Evolutionary conservation across 2,797 vertebrate species (phyloP), one percentile per base, ranked within the genome.

Genomic region (Remorina albescens): DNA sequence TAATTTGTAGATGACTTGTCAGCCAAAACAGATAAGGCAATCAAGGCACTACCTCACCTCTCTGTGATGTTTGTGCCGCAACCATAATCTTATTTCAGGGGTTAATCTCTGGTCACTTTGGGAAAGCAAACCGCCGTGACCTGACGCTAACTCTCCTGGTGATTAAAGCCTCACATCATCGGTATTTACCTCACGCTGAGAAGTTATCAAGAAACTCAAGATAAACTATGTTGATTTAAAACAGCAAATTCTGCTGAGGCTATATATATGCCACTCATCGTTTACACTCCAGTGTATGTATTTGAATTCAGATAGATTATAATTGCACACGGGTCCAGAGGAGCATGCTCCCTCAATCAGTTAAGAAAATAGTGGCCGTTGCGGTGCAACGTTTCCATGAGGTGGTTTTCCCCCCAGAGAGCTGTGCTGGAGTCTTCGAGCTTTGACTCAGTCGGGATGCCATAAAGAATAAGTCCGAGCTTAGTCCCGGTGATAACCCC

Each of bases 21-120:
- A 26, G 57, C 41, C 72, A 58, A 62, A 74, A 72, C 61, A 76
- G 83, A 84, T 80, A 59, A 78, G 19, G 23, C 59, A 71, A 78
- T 81, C 64, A 79, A 81, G 76, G 60, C 73, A 62, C 57, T 68
- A 71, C 74, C 73, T 74, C 72, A 61, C 63, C 41, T 67, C 62
- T 46, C 73, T 65, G 50, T 49, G 44, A 63, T 70, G 67, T 51
- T 68, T 66, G 60, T 7, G 58, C 58, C 54, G 44, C 18, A 62
- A 74, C 23, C 26, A 23, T 91, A 91, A 91, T 90, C 87, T 86
- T 56, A 87, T 89, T 86, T 73, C 44, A 65, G 77, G 30, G 86
- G 84, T 90, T 90, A 89, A 82, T 86, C 86, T 78, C 10, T 18
- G 85, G 74, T 84, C 86, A 75, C 28, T 66, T 47, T 49, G 80